Conservation (phyloP, 2,113 vertebrate genomes). For the Holacanthus passer region DNA sequence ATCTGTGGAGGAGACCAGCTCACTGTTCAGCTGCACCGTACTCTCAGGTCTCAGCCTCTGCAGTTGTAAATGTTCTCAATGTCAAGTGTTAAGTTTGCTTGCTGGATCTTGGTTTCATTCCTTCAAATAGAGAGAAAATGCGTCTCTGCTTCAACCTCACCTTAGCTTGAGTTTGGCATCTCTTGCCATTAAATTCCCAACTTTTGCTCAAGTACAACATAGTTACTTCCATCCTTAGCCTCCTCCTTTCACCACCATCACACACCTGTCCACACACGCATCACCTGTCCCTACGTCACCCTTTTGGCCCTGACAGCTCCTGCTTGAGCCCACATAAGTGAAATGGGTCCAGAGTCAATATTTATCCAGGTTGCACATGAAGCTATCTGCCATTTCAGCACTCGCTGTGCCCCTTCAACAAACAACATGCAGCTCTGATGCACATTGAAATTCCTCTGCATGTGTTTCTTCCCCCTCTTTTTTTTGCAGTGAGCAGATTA, state of each 20-base stretch:
- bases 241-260: not conserved
- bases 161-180: not conserved
- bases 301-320: constrained; percentile 3
- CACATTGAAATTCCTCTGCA: constrained; percentile 26
- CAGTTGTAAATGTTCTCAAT: not conserved
- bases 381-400: constrained; percentile 60
- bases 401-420: constrained; percentile 54
- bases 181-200: not conserved
- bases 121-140: not conserved
- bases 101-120: not conserved
- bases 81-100: not conserved
- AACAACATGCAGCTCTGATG: constrained; percentile 55
- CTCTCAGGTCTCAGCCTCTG: not conserved
- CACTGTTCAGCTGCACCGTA: not conserved
- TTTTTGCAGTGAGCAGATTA: constrained; percentile 7
- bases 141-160: not conserved
- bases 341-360: constrained; percentile 62
- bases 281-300: constrained; percentile 30
- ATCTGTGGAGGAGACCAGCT: constrained; percentile 18
- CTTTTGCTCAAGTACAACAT: not conserved
- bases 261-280: no score
- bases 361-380: constrained; percentile 55
- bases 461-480: not conserved
- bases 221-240: not conserved
- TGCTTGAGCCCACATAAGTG: constrained; percentile 20